Evolutionary conservation across 2,113 vertebrate genomes (phyloP), one percentile per base, ranked within the genome.

Genomic region (Dicrurus megarhynchus): DNA sequence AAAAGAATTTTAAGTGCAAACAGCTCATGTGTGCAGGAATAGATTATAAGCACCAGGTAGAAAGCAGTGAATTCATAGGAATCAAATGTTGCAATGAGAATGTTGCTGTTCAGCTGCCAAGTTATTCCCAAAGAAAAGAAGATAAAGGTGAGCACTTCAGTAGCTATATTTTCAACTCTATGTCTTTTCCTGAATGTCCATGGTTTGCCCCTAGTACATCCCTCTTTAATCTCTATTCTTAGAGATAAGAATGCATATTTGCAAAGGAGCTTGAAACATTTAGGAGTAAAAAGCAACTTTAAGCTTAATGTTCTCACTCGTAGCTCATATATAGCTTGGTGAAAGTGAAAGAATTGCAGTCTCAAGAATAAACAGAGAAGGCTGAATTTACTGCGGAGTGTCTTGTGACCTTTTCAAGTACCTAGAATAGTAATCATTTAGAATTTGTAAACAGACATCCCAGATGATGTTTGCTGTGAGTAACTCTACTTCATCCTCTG

Each of bases 361-460:
- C 52, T 81, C 49, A 46, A 28, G 28, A 87, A 82, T 74, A 78
- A 90, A 84, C 27, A 59, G 30, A 81, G 33, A 88, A 50, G 33
- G 19, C 11, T 74, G 68, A 81, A 81, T 89, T 81, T 91, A 56
- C 46, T 70, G 52, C 44, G 33, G 32, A 61, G 9, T 46, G 16
- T 69, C 41, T 81, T 89, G 30, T 47, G 41, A 78, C 56, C 22
- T 82, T 91, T 89, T 50, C 35, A 94, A 64, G 56, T 64, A 82
- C 11, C 44, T 74, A 68, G 52, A 95, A 78, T 26, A 89, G 53
- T 53, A 87, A 82, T 68, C 3, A 78, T 61, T 92, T 68, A 52
- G 32, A 78, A 71, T 8, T 67, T 67, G 65, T 63, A 84, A 71
- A 81, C 2, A 86, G 67, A 86, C 15, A 73, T 59, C 28, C 28